Base-by-base conservation (phyloP, 2,797 vertebrate species). In the Clarias pachynema region DNA sequence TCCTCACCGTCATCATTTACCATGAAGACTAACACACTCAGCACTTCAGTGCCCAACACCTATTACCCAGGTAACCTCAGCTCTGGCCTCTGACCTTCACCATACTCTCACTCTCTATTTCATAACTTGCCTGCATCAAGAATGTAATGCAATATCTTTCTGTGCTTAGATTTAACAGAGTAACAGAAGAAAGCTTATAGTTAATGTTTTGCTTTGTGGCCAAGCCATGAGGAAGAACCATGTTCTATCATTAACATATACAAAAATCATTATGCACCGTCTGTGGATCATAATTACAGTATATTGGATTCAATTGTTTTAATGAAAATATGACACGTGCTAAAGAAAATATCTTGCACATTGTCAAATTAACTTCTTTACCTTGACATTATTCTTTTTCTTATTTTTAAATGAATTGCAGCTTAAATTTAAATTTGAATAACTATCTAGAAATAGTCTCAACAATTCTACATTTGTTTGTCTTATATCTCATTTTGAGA, bases 1-100 rank as follows among this genome's bases (percentile, higher is more conserved):
- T 97, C 96, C 73, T 97, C 96, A 74, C 96, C 96, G 15, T 97
- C 96, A 7, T 97, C 96, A 62, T 97, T 97, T 91, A 97, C 96
- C 87, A 93, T 97, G 96, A 97, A 97, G 94, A 97, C 96, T 89
- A 97, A 96, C 89, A 97, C 96, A 66, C 82, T 97, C 92, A 97
- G 96, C 93, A 96, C 96, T 12, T 95, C 96, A 44, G 96, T 97
- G 86, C 96, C 96, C 88, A 96, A 95, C 91, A 96, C 96, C 90
- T 97, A 97, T 88, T 97, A 97, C 87, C 96, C 96, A 97, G 96
- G 96, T 97, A 97, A 95, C 59, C 86, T 77, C 68, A 73, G 26
- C 65, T 74, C 40, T 86, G 59, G 68, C 29, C 34, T 77, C 85
- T 77, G 37, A 16, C 59, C 69, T 80, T 44, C 62, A 68, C 63